Evolutionary conservation across 35 echinoderm and acorn worm genomes (phyloP).

Genomic region (Patiria miniata): DNA sequence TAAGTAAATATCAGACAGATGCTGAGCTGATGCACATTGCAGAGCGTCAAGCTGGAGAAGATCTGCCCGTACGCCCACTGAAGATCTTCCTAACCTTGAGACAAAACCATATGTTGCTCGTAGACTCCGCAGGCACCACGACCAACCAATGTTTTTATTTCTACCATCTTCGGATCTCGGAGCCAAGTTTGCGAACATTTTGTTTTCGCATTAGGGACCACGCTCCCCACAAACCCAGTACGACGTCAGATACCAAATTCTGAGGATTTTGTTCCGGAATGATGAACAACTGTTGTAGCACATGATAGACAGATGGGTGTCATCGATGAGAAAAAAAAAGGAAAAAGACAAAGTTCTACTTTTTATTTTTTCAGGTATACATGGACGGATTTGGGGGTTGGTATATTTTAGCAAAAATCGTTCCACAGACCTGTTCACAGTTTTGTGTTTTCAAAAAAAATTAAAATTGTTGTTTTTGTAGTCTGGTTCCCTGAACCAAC

Average conservation of each 20-base stretch:
- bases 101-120: conserved; percentile 19
- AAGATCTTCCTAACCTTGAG: background rate
- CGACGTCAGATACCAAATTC: background rate
- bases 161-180: background rate
- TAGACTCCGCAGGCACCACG: background rate
- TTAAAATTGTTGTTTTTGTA: too few species aligned
- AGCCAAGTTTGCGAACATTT: background rate
- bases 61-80: background rate
- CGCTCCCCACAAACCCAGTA: background rate
- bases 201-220: background rate
- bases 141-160: background rate
- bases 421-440: too few species aligned
- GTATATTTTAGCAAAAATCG: too few species aligned
- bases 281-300: background rate
- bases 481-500: too few species aligned
- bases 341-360: too few species aligned
- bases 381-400: too few species aligned
- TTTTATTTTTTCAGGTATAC: too few species aligned
- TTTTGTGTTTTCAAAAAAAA: too few species aligned
- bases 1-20: too few species aligned
- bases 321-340: too few species aligned
- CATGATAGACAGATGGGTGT: background rate
- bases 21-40: background rate
- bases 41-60: background rate
- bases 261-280: background rate